A percentile compares a stretch with the other conserved stretches of the same genome.
Evolutionary conservation across 2,113 vertebrate species (phyloP).

Genomic region (Progne subis): DNA sequence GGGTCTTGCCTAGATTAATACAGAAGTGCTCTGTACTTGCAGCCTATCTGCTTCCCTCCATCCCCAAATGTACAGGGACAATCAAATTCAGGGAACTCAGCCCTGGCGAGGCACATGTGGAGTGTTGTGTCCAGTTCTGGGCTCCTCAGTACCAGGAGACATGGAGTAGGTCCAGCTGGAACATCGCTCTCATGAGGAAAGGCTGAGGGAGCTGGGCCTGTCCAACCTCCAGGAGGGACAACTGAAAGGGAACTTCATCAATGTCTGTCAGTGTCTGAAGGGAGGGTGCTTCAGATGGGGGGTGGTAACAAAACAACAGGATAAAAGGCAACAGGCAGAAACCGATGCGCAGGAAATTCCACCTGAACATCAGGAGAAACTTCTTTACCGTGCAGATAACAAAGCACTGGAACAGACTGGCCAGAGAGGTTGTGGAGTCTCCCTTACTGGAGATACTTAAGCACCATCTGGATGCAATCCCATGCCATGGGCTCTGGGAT

Average conservation of each 20-base stretch:
- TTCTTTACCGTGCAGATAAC: neutral
- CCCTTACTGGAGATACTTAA: neutral
- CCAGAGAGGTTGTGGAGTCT: neutral
- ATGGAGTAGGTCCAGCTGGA: neutral
- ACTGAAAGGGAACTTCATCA: neutral
- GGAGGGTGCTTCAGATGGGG: neutral
- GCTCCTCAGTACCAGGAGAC: neutral
- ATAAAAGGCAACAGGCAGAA: fast-evolving
- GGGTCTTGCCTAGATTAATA: neutral
- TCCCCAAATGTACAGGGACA: neutral
- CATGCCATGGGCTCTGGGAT: neutral
- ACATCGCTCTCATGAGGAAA: neutral
- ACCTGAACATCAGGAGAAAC: neutral
- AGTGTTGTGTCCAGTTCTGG: neutral
- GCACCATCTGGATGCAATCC: neutral
- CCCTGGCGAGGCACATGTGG: neutral
- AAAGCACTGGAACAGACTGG: fast-evolving
- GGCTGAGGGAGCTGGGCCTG: neutral
- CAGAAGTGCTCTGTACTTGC: neutral
- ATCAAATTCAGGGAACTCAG: neutral
- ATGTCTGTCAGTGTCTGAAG: too few relatives aligned
- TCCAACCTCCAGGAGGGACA: fast-evolving
- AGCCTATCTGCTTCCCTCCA: neutral
- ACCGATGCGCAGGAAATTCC: neutral
- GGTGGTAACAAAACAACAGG: too few relatives aligned